Evolutionary conservation across 2,113 vertebrate species (phyloP).

Genomic region (Cyphomyrus plagiostoma): DNA sequence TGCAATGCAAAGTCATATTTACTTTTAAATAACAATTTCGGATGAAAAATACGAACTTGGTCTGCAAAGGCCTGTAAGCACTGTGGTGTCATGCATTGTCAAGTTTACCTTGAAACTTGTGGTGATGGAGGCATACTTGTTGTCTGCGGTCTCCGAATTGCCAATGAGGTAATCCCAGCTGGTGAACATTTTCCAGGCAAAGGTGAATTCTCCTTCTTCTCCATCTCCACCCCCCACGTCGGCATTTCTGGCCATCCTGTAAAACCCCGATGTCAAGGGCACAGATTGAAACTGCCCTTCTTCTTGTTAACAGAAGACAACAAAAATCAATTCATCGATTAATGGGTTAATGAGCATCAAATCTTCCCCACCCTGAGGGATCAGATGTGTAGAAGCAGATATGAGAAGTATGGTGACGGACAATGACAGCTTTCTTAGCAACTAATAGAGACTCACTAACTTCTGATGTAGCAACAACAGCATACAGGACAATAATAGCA

Average conservation of each 20-base stretch:
- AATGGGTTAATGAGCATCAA: neutral
- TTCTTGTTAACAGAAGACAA: neutral
- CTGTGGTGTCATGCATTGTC: neutral
- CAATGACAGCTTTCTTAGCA: neutral
- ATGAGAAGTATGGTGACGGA: neutral
- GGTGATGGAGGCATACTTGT: slow-evolving; percentile 93
- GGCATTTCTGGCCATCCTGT: slow-evolving; percentile 90
- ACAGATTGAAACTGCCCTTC: neutral
- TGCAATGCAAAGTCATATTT: neutral
- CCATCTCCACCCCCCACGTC: slow-evolving; percentile 79
- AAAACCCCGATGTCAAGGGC: neutral
- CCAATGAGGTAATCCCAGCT: slow-evolving; percentile 99
- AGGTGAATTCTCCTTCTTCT: slow-evolving; percentile 80
- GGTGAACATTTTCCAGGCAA: slow-evolving; percentile 99
- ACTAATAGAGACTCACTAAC: neutral
- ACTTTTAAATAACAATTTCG: neutral
- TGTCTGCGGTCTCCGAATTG: slow-evolving; percentile 92
- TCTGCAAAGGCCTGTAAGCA: neutral
- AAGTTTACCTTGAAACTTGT: slow-evolving; percentile 91
- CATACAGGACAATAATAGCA: neutral
- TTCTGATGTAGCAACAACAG: neutral
- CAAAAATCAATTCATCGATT: neutral
- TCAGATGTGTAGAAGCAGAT: neutral
- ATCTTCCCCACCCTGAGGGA: neutral
- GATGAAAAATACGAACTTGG: neutral